Conservation (phyloP, 2,888 invertebrate genomes). For the Synergus japonicus region DNA sequence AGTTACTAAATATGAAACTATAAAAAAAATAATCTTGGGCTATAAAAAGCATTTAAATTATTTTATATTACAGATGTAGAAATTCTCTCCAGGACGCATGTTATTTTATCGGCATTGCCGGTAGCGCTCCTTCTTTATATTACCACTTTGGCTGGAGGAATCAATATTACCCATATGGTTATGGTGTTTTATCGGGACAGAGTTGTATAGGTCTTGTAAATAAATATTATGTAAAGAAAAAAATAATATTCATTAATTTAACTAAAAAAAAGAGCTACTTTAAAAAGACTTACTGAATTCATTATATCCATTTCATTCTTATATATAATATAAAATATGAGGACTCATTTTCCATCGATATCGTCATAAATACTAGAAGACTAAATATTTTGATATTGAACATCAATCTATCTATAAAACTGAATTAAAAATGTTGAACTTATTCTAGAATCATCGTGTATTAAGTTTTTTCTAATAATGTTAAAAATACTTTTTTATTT, state of each 20-base stretch:
- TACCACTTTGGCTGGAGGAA: constrained; percentile 86
- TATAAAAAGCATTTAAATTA: constrained; percentile 41
- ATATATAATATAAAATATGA: background rate
- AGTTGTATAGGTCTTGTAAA: constrained; percentile 80
- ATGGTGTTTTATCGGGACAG: constrained; percentile 91
- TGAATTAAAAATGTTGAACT: background rate
- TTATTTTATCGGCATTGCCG: constrained; percentile 91
- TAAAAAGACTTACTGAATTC: background rate
- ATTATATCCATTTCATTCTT: background rate
- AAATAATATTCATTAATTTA: constrained; percentile 6
- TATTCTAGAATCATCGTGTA: background rate
- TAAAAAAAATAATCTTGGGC: constrained; percentile 42
- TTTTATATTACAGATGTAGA: constrained; percentile 85
- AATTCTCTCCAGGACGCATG: constrained; percentile 90
- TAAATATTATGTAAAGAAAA: background rate
- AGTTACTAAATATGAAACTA: constrained; percentile 75
- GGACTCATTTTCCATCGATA: background rate
- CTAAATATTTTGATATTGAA: background rate
- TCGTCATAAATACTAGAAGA: background rate
- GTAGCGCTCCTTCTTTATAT: constrained; percentile 87
- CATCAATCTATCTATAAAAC: background rate
- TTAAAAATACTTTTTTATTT: constrained; percentile 53
- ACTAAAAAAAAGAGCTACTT: constrained; percentile 6
- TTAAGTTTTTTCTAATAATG: constrained; percentile 38
- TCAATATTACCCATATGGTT: constrained; percentile 90